Conservation (phyloP, 2,888 invertebrate species). For the Ophion ellenae region DNA sequence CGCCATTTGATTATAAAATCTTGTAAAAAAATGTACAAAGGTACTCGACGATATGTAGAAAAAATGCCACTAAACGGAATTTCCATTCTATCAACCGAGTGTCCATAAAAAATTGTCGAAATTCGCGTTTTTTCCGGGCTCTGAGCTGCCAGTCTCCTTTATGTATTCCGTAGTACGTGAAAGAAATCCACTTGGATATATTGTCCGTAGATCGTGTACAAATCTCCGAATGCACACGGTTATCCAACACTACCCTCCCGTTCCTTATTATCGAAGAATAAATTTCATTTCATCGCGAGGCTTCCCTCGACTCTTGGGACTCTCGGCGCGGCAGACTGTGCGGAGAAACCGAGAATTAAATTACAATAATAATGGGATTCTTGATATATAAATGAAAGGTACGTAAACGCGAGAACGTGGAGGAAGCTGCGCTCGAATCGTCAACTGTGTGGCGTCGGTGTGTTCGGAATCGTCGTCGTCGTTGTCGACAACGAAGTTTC, state of each 20-base stretch:
- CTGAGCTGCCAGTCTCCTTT: not conserved
- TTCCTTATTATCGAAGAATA: slow-evolving; percentile 62
- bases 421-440: slow-evolving; percentile 46
- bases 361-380: slow-evolving; percentile 66
- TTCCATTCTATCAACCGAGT: not conserved
- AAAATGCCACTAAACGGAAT: not conserved
- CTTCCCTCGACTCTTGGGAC: slow-evolving; percentile 1
- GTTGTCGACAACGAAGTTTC: slow-evolving; percentile 53
- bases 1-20: not conserved
- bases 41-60: not conserved
- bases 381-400: slow-evolving; percentile 54
- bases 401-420: slow-evolving; percentile 45
- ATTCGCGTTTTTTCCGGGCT: not conserved
- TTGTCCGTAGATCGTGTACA: not conserved
- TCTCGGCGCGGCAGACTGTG: slow-evolving; percentile 38
- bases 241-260: slow-evolving; percentile 16
- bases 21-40: not conserved
- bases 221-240: slow-evolving; percentile 7
- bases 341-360: slow-evolving; percentile 61
- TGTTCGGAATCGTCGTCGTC: slow-evolving; percentile 30
- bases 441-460: slow-evolving; percentile 33
- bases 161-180: not conserved
- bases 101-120: not conserved
- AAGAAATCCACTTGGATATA: not conserved
- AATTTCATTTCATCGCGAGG: slow-evolving; percentile 55